Evolutionary conservation across 2,888 invertebrate genomes (phyloP).

Genomic region (Mimachlamys varia): DNA sequence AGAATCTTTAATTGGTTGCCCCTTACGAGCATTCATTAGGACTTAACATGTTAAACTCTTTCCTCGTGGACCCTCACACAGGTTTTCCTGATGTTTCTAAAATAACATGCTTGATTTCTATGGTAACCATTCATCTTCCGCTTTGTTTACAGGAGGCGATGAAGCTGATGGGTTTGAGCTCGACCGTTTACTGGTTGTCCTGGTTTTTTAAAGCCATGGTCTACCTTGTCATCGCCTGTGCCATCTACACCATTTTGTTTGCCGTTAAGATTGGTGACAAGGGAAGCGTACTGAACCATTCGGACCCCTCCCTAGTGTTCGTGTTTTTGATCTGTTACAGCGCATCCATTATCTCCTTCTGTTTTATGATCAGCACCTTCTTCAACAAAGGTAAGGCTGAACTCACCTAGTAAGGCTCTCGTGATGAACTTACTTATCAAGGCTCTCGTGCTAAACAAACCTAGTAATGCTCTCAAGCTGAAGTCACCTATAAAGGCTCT

Average conservation of each 20-base stretch:
- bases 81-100: no score
- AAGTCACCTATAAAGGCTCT: no score
- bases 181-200: slow-evolving; percentile 91
- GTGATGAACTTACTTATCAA: no score
- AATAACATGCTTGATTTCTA: no score
- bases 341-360: slow-evolving; percentile 88
- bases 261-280: slow-evolving; percentile 60
- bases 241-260: slow-evolving; percentile 80
- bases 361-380: slow-evolving; percentile 90
- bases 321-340: slow-evolving; percentile 89
- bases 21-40: no score
- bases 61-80: no score
- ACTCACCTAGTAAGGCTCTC: no score
- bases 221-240: slow-evolving; percentile 85
- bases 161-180: slow-evolving; percentile 93
- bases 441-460: no score
- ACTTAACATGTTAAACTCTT: no score
- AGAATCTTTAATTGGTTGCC: no score
- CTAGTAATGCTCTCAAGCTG: neutral
- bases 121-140: no score
- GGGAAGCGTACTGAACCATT: slow-evolving; percentile 59
- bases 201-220: slow-evolving; percentile 91
- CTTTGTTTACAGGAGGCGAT: slow-evolving; percentile 88
- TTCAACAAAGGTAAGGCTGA: slow-evolving; percentile 88
- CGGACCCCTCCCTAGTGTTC: slow-evolving; percentile 86